These are phyloP conservation scores for Hipparchia sbordonii DNA, from an alignment of 2,888 invertebrate genomes.

Conservation along the genomic window DNA sequence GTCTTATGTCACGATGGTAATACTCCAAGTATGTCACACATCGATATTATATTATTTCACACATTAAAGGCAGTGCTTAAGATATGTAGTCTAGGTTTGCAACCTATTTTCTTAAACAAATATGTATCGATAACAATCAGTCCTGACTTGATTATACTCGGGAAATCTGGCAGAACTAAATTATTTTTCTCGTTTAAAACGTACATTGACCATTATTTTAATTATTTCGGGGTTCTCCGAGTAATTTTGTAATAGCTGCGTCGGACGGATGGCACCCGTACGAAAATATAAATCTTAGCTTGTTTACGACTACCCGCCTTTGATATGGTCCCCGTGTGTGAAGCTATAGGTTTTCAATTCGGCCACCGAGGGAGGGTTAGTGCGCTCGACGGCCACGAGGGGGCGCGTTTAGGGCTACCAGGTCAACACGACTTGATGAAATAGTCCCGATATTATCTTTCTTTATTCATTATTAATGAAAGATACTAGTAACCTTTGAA, in stretches of 20 bases:
- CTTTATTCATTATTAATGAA: neutral
- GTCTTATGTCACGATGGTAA: too few species aligned
- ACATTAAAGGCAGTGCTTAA: too few species aligned
- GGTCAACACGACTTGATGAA: neutral
- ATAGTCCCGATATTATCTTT: neutral
- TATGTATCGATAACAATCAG: too few species aligned
- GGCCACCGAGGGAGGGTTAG: constrained; percentile 53
- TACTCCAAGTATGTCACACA: too few species aligned
- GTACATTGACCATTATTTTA: constrained; percentile 38
- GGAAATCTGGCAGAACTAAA: neutral
- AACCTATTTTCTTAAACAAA: too few species aligned
- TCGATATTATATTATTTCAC: too few species aligned
- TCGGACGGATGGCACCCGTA: constrained; percentile 41
- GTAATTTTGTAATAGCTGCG: constrained; percentile 30
- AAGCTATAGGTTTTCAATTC: constrained; percentile 66
- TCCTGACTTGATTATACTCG: neutral
- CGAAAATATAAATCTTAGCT: constrained; percentile 57
- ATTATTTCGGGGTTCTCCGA: constrained; percentile 32
- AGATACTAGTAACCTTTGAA: too few species aligned
- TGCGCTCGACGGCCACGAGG: constrained; percentile 53
- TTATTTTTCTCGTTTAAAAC: constrained; percentile 13
- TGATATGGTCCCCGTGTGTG: constrained; percentile 49
- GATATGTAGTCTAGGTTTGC: too few species aligned
- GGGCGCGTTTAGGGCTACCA: constrained; percentile 44
- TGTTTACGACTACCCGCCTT: constrained; percentile 52